Base-by-base conservation (phyloP, 2,888 invertebrate genomes). In the Ectemnius lituratus region DNA sequence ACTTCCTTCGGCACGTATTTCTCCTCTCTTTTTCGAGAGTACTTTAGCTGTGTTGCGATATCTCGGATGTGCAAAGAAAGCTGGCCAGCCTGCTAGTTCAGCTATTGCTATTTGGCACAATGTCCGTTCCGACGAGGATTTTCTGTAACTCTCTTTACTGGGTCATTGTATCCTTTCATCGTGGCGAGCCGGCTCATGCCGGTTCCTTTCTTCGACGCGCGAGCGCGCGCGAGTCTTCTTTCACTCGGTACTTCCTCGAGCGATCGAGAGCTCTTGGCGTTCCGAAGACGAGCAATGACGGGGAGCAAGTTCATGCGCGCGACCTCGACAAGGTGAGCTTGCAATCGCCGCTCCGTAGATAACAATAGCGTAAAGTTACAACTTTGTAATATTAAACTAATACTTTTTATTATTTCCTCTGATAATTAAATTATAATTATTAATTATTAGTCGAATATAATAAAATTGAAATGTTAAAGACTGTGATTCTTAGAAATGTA, bases 251-350 rank as follows among this genome's bases (percentile, higher is more conserved):
- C 23, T 23, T 23, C 23, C 23, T 23, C 23, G 23, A 23, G 23
- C 23, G 23, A 23, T 23, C 23, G 23, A 23, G 23, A 23, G 23
- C 37, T 8, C 37, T 37, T 6, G 6, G 37, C 37, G 47, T 37
- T 37, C 20, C 62, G 27, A 67, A 46, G 49, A 66, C 56, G 60
- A 60, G 49, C 23, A 62, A 23, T 23, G 23, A 23, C 23, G 37
- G 8, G 6, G 1, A 16, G 23, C 52, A 71, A 62, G 56, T 20
- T 59, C 64, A 70, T 56, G 67, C 62, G 62, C 16, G 58, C 60
- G 73, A 75, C 73, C 63, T 78, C 72, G 67, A 61, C 67, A 73
- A 79, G 74, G 67, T 75, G 67, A 78, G 73, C 64, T 28, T 62
- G 60, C 59, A 46, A 62, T 49, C 60, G 67, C 71, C 63, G 61